These are phyloP conservation scores for Oxyura jamaicensis DNA, from an alignment of 2,113 vertebrate genomes.

Conservation along the genomic window DNA sequence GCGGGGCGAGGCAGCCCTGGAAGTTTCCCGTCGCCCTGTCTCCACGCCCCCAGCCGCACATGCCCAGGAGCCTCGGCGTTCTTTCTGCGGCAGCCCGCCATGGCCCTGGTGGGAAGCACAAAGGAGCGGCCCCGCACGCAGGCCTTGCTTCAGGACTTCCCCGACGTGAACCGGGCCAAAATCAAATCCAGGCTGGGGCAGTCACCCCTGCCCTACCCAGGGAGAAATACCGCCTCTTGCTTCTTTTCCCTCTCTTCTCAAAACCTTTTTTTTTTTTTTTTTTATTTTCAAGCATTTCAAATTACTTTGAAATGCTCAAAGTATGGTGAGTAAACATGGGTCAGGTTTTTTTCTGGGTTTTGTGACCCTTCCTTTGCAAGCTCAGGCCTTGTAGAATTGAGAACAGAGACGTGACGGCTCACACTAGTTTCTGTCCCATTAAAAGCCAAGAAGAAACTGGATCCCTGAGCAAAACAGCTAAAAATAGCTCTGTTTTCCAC, in stretches of 20 bases:
- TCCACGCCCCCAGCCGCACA: accelerated
- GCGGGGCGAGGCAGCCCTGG: accelerated
- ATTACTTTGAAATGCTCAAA: too few relatives aligned
- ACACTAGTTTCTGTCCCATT: neutral
- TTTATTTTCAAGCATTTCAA: neutral
- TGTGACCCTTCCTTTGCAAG: neutral
- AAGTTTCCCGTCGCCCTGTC: accelerated
- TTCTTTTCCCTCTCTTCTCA: neutral
- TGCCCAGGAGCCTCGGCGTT: neutral
- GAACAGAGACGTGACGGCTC: neutral
- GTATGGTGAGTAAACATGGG: neutral
- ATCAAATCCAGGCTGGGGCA: too few relatives aligned
- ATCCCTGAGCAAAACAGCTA: neutral
- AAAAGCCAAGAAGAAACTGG: neutral
- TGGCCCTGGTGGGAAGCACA: neutral
- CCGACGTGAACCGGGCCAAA: neutral
- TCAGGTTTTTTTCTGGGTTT: too few relatives aligned
- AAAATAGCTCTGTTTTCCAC: neutral
- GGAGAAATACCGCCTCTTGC: neutral
- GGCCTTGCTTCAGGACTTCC: neutral
- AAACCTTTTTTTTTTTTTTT: neutral
- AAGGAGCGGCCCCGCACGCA: neutral
- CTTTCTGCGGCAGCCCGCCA: accelerated
- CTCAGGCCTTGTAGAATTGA: neutral
- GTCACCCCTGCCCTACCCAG: accelerated